These are phyloP conservation scores for Coptotermes formosanus DNA, from an alignment of 1,140 invertebrate species.

Conservation along the genomic window DNA sequence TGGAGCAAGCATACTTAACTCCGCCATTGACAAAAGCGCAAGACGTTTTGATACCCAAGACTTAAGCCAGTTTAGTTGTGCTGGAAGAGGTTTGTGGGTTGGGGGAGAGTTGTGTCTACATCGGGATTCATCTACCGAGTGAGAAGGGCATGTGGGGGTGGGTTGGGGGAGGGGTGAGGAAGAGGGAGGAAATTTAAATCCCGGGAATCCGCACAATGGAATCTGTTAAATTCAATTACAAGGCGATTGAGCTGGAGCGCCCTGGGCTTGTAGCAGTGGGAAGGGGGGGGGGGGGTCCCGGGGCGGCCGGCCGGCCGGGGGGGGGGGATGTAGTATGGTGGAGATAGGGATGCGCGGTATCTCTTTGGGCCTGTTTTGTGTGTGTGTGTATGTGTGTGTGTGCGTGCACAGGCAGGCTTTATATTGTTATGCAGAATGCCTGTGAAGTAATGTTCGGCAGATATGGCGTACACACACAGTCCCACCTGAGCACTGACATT, in stretches of 20 bases:
- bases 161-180: background rate
- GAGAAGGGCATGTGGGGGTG: background rate
- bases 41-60: background rate
- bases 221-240: slow-evolving; percentile 19
- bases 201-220: slow-evolving; percentile 12
- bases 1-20: too few relatives aligned
- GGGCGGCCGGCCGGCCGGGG: too few relatives aligned
- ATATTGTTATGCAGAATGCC: slow-evolving; percentile 4
- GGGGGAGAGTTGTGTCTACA: background rate
- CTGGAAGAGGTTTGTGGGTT: slow-evolving; percentile 7
- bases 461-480: background rate
- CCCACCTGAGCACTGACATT: slow-evolving; percentile 11
- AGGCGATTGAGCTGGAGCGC: slow-evolving; percentile 11
- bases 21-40: background rate
- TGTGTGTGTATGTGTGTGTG: too few relatives aligned
- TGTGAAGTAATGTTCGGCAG: background rate
- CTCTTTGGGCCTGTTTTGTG: too few relatives aligned
- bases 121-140: slow-evolving; percentile 17
- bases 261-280: background rate
- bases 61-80: background rate
- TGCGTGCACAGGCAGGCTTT: background rate
- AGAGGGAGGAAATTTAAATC: slow-evolving; percentile 16
- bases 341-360: too few relatives aligned
- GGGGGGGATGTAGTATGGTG: too few relatives aligned
- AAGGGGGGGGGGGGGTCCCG: background rate